Conservation (phyloP, 2,113 vertebrate genomes). For the Sclerurus mexicanus region DNA sequence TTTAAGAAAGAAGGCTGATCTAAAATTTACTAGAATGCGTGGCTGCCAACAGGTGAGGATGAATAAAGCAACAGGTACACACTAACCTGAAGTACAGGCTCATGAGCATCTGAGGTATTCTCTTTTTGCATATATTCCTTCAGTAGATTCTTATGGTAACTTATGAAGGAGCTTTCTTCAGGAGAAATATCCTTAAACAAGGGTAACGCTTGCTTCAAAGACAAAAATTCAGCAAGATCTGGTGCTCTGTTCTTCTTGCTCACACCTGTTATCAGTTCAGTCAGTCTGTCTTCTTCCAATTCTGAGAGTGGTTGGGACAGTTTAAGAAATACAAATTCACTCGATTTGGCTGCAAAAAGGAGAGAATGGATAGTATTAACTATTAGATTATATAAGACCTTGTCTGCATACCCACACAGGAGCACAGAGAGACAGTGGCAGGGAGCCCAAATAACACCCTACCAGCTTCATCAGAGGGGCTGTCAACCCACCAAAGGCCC, state of each 20-base stretch:
- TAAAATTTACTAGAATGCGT: not conserved
- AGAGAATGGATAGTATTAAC: not conserved
- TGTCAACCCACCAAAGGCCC: not conserved
- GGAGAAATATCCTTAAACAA: slow-evolving; percentile 71
- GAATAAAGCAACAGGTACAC: not conserved
- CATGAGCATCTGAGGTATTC: not conserved
- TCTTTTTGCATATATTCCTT: not conserved
- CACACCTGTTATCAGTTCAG: slow-evolving; percentile 66
- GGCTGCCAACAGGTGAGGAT: not conserved
- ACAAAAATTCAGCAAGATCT: slow-evolving; percentile 67
- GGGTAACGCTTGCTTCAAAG: slow-evolving; percentile 65
- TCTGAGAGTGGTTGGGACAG: slow-evolving; percentile 58
- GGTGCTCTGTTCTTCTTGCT: slow-evolving; percentile 66
- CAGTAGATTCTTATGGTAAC: slow-evolving; percentile 39
- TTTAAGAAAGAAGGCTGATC: not conserved
- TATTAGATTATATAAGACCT: not conserved
- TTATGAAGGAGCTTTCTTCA: slow-evolving; percentile 72
- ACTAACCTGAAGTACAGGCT: slow-evolving; percentile 67
- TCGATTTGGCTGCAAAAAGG: slow-evolving; percentile 65
- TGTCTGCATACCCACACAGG: not conserved
- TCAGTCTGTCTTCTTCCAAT: slow-evolving; percentile 65
- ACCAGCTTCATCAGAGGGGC: not conserved
- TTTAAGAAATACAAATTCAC: slow-evolving; percentile 78
- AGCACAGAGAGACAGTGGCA: not conserved
- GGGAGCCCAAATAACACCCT: not conserved